These are phyloP conservation scores for Sarcophaga peregrina DNA, from an alignment of 1,140 invertebrate species.

Conservation along the genomic window DNA sequence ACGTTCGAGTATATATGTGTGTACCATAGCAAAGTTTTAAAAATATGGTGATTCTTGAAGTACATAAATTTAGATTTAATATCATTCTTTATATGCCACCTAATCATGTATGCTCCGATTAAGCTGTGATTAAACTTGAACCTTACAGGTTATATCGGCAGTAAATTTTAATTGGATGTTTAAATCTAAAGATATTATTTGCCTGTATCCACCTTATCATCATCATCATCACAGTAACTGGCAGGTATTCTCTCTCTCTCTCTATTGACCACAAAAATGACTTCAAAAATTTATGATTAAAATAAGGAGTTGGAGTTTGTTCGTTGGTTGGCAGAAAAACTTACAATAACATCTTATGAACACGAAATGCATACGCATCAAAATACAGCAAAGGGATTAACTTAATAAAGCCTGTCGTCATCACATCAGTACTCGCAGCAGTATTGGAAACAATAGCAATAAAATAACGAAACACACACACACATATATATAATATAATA, in stretches of 20 bases:
- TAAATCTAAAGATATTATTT: neutral
- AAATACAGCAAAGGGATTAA: slow-evolving; percentile 24
- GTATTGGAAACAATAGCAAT: neutral
- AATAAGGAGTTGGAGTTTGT: no score
- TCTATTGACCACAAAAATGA: slow-evolving; percentile 15
- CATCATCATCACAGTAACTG: neutral
- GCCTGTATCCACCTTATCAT: neutral
- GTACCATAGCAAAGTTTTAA: no score
- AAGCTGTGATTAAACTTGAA: slow-evolving; percentile 7
- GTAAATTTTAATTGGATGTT: slow-evolving; percentile 18
- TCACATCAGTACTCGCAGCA: slow-evolving; percentile 1
- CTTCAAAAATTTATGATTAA: slow-evolving; percentile 17
- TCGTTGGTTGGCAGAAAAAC: no score
- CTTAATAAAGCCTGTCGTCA: slow-evolving; percentile 37
- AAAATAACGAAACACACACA: neutral
- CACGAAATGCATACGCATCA: neutral
- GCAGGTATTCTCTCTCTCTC: no score
- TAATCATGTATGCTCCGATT: slow-evolving; percentile 9
- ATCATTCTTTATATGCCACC: neutral
- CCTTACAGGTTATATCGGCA: neutral
- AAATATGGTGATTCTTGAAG: no score
- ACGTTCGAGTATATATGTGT: no score
- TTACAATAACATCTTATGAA: no score
- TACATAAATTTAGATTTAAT: slow-evolving; percentile 8
- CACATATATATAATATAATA: neutral